A percentile compares a stretch with the other conserved stretches of the same genome.
Conservation (phyloP, 1,140 invertebrate genomes). For the Papilio helenus region DNA sequence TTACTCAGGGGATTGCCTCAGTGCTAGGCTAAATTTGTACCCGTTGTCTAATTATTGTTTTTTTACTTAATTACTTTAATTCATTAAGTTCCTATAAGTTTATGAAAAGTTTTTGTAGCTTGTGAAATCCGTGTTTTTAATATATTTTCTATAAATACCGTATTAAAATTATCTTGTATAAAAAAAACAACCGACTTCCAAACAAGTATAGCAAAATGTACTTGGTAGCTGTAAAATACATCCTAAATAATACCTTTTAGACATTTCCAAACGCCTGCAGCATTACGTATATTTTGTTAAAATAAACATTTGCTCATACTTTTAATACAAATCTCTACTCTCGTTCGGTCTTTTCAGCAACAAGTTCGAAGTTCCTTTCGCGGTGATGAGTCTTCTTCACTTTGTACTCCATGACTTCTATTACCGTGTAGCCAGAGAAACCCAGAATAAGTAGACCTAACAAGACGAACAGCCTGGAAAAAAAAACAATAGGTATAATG, state of each 20-base stretch:
- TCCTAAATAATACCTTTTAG: not conserved
- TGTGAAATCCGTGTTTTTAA: too few species aligned
- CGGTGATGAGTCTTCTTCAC: conserved; percentile 70
- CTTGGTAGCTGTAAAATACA: not conserved
- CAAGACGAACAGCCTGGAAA: conserved; percentile 89
- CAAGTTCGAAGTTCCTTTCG: conserved; percentile 75
- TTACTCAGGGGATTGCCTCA: not conserved
- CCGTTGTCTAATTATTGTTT: not conserved
- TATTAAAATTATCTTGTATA: too few species aligned
- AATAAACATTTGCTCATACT: not conserved
- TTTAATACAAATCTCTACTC: conserved; percentile 33
- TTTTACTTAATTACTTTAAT: not conserved
- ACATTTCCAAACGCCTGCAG: not conserved
- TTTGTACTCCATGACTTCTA: conserved; percentile 76
- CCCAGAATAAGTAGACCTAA: conserved; percentile 89
- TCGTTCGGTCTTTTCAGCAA: conserved; percentile 56
- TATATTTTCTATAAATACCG: too few species aligned
- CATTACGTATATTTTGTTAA: not conserved
- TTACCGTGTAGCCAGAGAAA: conserved; percentile 86
- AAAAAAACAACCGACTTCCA: too few species aligned
- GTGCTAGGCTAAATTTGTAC: not conserved
- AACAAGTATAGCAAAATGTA: too few species aligned
- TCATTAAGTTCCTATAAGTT: too few species aligned
- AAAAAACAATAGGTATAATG: not conserved
- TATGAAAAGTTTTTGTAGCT: not conserved